Conservation (phyloP, 2,797 vertebrate genomes). For the Anisognathus igniventris region DNA sequence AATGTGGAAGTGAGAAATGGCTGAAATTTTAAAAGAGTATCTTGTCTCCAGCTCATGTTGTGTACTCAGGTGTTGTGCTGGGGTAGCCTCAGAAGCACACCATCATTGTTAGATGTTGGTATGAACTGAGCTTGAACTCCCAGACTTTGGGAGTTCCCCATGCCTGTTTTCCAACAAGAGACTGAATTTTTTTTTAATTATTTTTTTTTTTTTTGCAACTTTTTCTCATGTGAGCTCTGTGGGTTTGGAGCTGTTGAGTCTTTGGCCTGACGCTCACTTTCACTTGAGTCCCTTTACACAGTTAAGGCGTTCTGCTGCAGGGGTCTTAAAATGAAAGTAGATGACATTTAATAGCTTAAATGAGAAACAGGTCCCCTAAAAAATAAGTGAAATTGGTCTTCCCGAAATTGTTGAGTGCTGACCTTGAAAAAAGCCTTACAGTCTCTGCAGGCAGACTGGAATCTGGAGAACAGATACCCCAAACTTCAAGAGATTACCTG, state of each 20-base stretch:
- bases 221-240: not conserved
- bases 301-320: not conserved
- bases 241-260: not conserved
- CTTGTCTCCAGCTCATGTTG: not conserved
- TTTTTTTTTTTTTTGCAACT: not conserved
- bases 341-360: slow-evolving; percentile 24
- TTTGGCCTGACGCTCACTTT: slow-evolving; percentile 3
- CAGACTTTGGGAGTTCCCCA: not conserved
- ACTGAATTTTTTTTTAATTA: not conserved
- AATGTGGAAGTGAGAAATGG: not conserved
- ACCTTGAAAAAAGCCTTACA: not conserved
- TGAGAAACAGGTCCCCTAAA: slow-evolving; percentile 13
- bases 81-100: not conserved
- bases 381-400: not conserved
- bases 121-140: slow-evolving; percentile 17
- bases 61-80: not conserved
- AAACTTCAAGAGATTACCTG: not conserved
- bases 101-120: not conserved
- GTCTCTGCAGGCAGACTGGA: not conserved
- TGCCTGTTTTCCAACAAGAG: not conserved
- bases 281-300: not conserved
- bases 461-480: not conserved
- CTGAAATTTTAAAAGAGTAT: not conserved
- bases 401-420: not conserved
- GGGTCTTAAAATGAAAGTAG: slow-evolving; percentile 11